Conservation (phyloP, 2,113 vertebrate species). For the Ramphastos sulfuratus region DNA sequence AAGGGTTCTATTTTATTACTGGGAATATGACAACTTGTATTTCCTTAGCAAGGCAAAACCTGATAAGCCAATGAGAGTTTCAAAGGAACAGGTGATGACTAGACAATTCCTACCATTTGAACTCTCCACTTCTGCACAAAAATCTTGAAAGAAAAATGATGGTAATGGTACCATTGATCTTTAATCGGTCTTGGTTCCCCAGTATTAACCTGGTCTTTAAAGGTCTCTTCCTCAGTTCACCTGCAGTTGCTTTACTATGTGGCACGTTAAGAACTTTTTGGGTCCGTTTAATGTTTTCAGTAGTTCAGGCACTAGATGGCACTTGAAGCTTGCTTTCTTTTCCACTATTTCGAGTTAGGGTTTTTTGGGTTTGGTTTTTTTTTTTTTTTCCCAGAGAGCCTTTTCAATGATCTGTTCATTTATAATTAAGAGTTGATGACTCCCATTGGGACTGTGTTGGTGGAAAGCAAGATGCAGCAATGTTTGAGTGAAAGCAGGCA, state of each 20-base stretch:
- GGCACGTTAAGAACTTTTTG: not conserved
- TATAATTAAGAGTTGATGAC: slow-evolving; percentile 61
- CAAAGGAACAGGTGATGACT: not conserved
- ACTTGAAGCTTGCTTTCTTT: slow-evolving; percentile 58
- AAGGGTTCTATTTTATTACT: not conserved
- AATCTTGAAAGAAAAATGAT: not conserved
- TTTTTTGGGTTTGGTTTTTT: too few relatives aligned
- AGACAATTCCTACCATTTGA: not conserved
- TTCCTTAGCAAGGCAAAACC: not conserved
- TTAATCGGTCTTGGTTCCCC: not conserved
- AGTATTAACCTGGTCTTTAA: not conserved
- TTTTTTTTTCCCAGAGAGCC: not conserved
- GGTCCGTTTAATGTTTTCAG: not conserved
- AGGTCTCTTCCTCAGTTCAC: not conserved
- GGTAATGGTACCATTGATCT: not conserved
- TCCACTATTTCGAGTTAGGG: not conserved
- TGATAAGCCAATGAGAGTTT: not conserved
- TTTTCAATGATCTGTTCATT: slow-evolving; percentile 42
- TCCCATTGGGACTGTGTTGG: slow-evolving; percentile 65
- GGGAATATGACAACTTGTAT: not conserved
- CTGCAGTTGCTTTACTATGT: not conserved
- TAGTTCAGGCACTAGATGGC: slow-evolving; percentile 77
- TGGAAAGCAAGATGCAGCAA: slow-evolving; percentile 65
- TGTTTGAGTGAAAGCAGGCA: slow-evolving; percentile 72
- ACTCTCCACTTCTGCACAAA: not conserved